Evolutionary conservation across 2,797 vertebrate genomes (phyloP), one percentile per base, ranked within the genome.

Genomic region (Pantherophis alleghaniensis): DNA sequence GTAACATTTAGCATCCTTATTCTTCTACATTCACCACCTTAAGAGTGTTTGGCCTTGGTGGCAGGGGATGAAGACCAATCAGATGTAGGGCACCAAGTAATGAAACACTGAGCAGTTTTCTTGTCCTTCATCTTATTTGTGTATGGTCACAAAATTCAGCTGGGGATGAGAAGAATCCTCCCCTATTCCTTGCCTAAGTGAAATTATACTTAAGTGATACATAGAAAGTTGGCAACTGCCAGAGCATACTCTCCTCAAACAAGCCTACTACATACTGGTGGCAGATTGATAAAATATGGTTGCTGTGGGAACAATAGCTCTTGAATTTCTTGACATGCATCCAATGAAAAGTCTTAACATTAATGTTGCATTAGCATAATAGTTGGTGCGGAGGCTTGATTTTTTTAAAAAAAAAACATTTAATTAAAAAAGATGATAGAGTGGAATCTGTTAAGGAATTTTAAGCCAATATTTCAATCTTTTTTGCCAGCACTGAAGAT

Each of bases 391-490:
- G 90, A 93, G 93, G 74, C 59, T 83, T 88, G 11, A 7, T 37
- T 88, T 91, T 97, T 97, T 97, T 97, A 5, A 69, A 69, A 32
- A 69, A 69, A 32, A 83, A 47, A 47, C 95, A 97, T 97, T 97
- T 97, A 97, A 97, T 97, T 97, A 97, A 97, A 97, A 96, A 96
- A 96, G 95, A 97, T 97, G 96, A 97, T 97, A 97, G 96, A 95
- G 96, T 96, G 96, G 97, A 97, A 97, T 97, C 97, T 97, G 97
- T 97, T 97, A 96, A 97, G 96, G 95, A 96, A 96, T 97, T 97
- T 97, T 96, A 97, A 97, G 97, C 97, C 97, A 97, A 97, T 96
- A 96, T 96, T 97, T 97, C 96, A 96, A 96, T 95, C 95, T 94
- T 96, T 97, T 96, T 97, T 96, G 83, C 96, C 96, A 96, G 96